phyloP scores from a whole-genome alignment of 2,888 invertebrate genomes.

The Cataglyphis altisquamis region DNA sequence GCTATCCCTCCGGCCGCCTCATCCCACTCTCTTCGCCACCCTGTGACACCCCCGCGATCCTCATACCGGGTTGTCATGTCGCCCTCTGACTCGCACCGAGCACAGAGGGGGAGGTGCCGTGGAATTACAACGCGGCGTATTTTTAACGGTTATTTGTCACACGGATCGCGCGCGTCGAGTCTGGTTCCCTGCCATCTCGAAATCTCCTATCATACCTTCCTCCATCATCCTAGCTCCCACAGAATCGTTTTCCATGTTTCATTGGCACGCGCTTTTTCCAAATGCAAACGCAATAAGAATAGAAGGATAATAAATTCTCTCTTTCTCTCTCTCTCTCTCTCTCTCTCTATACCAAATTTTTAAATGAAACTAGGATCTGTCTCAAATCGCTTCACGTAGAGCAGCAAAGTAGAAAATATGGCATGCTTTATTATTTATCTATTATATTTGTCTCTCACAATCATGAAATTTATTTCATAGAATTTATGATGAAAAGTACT shows the following conservation, averaged over 20 bases:
- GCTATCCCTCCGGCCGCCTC: conserved; percentile 62
- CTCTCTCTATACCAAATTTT: conserved; percentile 78
- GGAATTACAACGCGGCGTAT: conserved; percentile 80
- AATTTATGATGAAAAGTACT: background rate
- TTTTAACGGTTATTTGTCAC: conserved; percentile 86
- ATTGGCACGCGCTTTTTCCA: conserved; percentile 60
- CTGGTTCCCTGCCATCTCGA: conserved; percentile 60
- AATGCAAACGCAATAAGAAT: conserved; percentile 54
- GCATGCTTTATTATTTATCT: conserved; percentile 66
- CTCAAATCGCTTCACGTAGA: conserved; percentile 84
- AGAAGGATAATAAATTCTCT: conserved; percentile 81
- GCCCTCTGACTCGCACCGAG: conserved; percentile 56
- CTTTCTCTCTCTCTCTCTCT: background rate
- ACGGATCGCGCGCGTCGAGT: conserved; percentile 60
- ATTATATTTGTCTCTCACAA: background rate
- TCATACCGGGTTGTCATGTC: conserved; percentile 81
- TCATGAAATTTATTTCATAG: background rate
- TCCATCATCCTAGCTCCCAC: conserved; percentile 6
- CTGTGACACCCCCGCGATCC: conserved; percentile 75
- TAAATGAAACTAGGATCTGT: conserved; percentile 83
- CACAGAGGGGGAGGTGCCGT: conserved; percentile 23
- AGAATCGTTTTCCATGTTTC: conserved; percentile 56
- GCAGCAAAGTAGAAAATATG: conserved; percentile 85
- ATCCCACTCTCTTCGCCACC: conserved; percentile 49
- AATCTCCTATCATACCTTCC: conserved; percentile 41